Base-by-base conservation (phyloP, 2,888 invertebrate species). In the Ditula angustiorana region DNA sequence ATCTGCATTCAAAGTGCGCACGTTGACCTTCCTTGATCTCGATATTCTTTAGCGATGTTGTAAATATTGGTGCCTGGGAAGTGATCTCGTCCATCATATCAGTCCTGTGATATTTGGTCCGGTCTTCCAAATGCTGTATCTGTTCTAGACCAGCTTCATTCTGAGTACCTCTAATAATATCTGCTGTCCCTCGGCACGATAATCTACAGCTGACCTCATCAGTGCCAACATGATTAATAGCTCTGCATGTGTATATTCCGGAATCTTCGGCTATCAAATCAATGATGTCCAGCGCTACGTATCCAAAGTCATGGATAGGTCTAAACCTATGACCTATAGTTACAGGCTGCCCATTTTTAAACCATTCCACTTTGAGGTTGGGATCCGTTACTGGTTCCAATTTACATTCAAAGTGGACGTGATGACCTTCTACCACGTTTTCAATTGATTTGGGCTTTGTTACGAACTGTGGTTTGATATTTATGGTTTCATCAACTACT, bases 241-340 rank as follows among this genome's bases (percentile, higher is more conserved):
- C 98, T 66, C 98, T 94, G 82, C 99, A 98, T 2, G 98, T 99
- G 86, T 99, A 99, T 21, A 96, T 95, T 52, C 98, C 99, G 0
- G 97, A 96, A 88, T 99, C 99, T 93, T 99, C 99, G 60, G 98
- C 97, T 82, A 99, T 99, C 61, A 98, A 93, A 83, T 99, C 99
- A 71, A 99, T 96, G 69, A 99, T 98, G 81, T 99, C 99, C 69
- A 99, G 94, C 13, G 99, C 99, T 21, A 99, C 99, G 83, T 99
- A 99, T 41, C 99, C 99, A 88, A 99, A 99, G 87, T 99, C 99
- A 84, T 99, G 98, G 82, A 98, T 98, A 65, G 99, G 98, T 76
- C 98, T 95, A 94, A 98, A 99, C 78, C 99, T 95, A 83, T 98
- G 98, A 53, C 98, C 99, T 82, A 98, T 95, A 16, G 97, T 98